Evolutionary conservation across 2,888 invertebrate species (phyloP).

Genomic region (Lasioglossum morio): DNA sequence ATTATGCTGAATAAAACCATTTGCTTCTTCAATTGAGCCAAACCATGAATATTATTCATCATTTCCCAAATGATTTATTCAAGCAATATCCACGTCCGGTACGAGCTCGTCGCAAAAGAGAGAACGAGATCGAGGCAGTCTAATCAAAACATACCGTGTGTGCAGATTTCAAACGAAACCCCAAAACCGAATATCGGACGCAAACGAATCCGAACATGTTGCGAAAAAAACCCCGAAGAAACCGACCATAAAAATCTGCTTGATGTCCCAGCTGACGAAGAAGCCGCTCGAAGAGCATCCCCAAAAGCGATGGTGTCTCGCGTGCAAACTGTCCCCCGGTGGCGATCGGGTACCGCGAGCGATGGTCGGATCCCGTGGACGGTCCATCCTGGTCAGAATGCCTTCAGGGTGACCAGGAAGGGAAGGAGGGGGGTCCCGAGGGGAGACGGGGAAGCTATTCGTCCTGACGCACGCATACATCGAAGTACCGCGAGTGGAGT

Average conservation of each 20-base stretch:
- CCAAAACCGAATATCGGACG: background rate
- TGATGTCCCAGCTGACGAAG: background rate
- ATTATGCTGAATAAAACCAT: background rate
- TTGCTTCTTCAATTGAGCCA: background rate
- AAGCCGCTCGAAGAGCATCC: background rate
- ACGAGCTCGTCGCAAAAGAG: background rate
- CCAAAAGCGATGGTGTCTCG: background rate
- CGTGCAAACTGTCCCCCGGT: background rate
- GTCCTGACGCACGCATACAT: constrained; percentile 37
- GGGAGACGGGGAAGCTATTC: constrained; percentile 37
- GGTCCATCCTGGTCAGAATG: constrained; percentile 31
- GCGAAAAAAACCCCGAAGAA: background rate
- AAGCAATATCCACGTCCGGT: constrained; percentile 1
- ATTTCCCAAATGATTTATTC: background rate
- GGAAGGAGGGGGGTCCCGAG: background rate
- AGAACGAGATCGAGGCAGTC: background rate
- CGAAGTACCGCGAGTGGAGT: constrained; percentile 15
- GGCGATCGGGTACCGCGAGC: background rate
- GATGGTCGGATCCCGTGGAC: constrained; percentile 19
- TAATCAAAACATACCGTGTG: background rate
- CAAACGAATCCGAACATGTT: background rate
- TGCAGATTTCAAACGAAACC: background rate
- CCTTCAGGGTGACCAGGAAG: constrained; percentile 34
- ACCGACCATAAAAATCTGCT: background rate
- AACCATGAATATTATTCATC: background rate